Percentiles rank a stretch among this genome's conserved stretches.
These are phyloP conservation scores for Motacilla alba DNA, from an alignment of 2,113 vertebrate species.

Conservation along the genomic window DNA sequence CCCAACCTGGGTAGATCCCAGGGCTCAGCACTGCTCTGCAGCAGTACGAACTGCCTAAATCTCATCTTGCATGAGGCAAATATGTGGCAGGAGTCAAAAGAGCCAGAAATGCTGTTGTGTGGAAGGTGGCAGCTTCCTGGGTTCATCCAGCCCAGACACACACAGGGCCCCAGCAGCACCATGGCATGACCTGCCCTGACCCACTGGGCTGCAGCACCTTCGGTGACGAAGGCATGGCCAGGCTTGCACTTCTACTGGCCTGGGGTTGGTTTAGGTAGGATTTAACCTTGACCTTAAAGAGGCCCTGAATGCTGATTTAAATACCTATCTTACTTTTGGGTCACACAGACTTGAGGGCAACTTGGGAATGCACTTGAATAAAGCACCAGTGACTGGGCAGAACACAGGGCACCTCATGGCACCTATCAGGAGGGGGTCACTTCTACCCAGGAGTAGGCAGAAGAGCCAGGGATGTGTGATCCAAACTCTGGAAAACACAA, in stretches of 20 bases:
- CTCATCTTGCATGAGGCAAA: background rate
- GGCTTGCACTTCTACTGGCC: background rate
- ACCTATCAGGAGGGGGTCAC: background rate
- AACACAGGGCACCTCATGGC: background rate
- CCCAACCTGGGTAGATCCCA: background rate
- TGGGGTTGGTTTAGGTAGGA: background rate
- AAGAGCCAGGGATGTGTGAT: background rate
- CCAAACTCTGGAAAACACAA: background rate
- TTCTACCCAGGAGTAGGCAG: background rate
- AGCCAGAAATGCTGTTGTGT: background rate
- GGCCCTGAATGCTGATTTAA: background rate
- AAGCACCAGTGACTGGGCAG: background rate
- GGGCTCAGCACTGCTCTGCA: background rate
- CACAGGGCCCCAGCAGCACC: background rate
- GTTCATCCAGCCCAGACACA: background rate
- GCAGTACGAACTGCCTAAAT: background rate
- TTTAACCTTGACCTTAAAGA: background rate
- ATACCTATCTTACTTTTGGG: background rate
- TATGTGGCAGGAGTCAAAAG: background rate
- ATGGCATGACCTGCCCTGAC: rapidly evolving
- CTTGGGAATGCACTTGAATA: background rate
- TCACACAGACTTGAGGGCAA: background rate
- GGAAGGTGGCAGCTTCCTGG: background rate
- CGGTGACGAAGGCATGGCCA: rapidly evolving
- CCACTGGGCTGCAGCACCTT: background rate